A percentile compares a stretch with the other conserved stretches of the same genome.
Evolutionary conservation across 2,888 invertebrate species (phyloP).

Genomic region (Cyaniris semiargus): DNA sequence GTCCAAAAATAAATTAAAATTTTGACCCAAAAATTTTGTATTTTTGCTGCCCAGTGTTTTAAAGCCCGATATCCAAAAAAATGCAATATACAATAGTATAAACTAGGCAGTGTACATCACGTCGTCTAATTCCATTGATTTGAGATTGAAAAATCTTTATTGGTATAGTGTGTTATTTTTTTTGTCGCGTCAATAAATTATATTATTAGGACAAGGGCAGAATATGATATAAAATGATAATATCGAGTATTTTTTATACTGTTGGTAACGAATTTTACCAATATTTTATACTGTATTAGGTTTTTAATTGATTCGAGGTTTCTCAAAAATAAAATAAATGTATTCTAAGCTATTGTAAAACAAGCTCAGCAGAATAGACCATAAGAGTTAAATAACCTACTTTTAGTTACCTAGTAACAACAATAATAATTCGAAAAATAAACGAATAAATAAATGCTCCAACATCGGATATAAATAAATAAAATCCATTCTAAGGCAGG

Average conservation of each 20-base stretch:
- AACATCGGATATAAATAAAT: not conserved
- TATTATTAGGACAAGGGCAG: slow-evolving; percentile 15
- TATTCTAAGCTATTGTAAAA: not conserved
- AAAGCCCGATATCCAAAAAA: too few species aligned
- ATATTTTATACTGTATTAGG: not conserved
- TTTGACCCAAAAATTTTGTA: too few species aligned
- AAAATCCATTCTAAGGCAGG: not conserved
- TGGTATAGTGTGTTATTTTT: not conserved
- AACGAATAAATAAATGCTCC: not conserved
- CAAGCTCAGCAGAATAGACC: not conserved
- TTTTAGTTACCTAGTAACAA: not conserved
- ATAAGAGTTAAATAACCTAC: not conserved
- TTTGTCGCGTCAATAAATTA: not conserved
- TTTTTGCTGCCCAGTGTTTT: too few species aligned
- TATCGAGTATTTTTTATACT: not conserved
- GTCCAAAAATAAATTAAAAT: too few species aligned
- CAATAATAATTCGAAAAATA: not conserved
- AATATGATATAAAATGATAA: not conserved
- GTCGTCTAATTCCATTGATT: too few species aligned
- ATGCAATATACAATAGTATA: too few species aligned
- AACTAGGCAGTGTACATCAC: too few species aligned
- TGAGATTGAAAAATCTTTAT: too few species aligned
- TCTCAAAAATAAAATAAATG: too few species aligned
- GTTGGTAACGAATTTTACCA: not conserved
- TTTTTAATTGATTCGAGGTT: not conserved